phyloP scores from a whole-genome alignment of 2,113 vertebrate genomes.

The Anthoscopus minutus region DNA sequence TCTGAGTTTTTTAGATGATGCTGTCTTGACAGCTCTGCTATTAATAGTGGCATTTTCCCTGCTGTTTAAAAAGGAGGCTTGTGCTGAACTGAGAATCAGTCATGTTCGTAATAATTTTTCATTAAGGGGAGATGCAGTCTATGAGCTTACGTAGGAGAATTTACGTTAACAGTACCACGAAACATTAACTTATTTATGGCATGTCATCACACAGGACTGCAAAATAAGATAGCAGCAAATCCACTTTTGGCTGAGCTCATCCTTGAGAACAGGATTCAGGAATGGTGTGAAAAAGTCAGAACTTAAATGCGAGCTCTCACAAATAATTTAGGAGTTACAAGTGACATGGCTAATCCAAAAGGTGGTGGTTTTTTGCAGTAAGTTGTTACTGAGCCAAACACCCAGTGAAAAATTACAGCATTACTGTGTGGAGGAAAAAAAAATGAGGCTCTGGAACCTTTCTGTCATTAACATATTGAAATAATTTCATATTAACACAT shows the following conservation, averaged over 20 bases:
- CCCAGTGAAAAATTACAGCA: not conserved
- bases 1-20: conserved; percentile 33
- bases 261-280: not conserved
- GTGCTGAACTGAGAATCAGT: conserved; percentile 10
- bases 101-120: not conserved
- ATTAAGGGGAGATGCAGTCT: not conserved
- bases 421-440: not conserved
- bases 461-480: not conserved
- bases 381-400: not conserved
- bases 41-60: conserved; percentile 43
- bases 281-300: not conserved
- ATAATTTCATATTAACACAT: not conserved
- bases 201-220: not conserved
- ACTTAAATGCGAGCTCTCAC: not conserved
- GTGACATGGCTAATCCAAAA: not conserved
- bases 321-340: not conserved
- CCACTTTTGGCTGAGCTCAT: not conserved
- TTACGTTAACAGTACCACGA: not conserved
- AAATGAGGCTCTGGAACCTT: not conserved
- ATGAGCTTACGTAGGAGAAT: not conserved
- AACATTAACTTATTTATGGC: not conserved
- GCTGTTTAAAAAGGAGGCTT: not conserved
- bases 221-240: not conserved
- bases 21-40: conserved; percentile 45
- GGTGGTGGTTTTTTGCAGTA: not conserved